These are phyloP conservation scores for Ricordea florida DNA, from an alignment of 92 coral and sea anemone species.

Conservation along the genomic window DNA sequence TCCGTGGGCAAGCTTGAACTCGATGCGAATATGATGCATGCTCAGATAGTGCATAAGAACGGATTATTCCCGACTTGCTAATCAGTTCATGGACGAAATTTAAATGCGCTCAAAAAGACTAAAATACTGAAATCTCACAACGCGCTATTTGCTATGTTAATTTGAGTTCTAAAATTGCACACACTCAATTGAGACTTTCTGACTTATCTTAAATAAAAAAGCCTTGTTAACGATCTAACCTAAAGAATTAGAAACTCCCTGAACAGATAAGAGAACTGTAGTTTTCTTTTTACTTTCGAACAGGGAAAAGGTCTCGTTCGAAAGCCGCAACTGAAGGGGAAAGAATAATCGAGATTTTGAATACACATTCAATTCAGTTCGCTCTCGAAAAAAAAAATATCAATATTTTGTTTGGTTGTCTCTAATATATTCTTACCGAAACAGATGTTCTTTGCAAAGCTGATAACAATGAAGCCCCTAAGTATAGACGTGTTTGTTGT, in stretches of 20 bases:
- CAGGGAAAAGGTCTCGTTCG: background rate
- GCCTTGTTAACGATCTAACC: background rate
- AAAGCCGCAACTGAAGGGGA: too few relatives aligned
- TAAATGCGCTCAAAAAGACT: background rate
- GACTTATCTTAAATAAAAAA: background rate
- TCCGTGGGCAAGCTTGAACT: too few relatives aligned
- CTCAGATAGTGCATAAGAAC: too few relatives aligned
- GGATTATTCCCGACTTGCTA: too few relatives aligned
- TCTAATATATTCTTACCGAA: slow-evolving; percentile 14
- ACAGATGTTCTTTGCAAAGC: slow-evolving; percentile 34
- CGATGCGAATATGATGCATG: too few relatives aligned
- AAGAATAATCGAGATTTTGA: too few relatives aligned
- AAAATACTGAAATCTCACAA: background rate
- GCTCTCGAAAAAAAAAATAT: slow-evolving; percentile 42
- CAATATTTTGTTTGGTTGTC: slow-evolving; percentile 17
- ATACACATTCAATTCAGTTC: too few relatives aligned
- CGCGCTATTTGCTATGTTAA: slow-evolving; percentile 20
- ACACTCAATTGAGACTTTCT: background rate
- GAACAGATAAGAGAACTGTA: background rate
- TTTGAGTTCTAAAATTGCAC: background rate
- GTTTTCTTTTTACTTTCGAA: background rate
- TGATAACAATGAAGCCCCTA: slow-evolving; percentile 8
- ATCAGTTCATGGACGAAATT: too few relatives aligned
- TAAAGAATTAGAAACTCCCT: background rate
- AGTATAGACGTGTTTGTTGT: too few relatives aligned